These are phyloP conservation scores for Lontra canadensis DNA, from an alignment of 2,113 vertebrate species.

Conservation along the genomic window DNA sequence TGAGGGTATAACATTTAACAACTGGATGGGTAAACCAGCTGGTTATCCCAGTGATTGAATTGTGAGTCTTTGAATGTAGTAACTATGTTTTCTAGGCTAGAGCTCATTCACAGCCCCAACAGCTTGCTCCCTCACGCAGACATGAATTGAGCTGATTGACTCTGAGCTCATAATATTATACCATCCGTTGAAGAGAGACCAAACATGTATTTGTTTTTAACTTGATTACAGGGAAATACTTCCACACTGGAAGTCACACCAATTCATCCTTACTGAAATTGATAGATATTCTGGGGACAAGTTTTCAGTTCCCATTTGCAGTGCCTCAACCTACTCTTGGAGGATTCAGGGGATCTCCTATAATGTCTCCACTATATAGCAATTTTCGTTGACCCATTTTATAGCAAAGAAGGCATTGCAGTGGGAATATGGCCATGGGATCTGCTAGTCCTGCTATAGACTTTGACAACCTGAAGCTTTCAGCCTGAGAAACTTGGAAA, in stretches of 20 bases:
- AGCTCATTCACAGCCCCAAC: background rate
- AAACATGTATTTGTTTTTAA: background rate
- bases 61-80: background rate
- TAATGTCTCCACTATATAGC: background rate
- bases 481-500: background rate
- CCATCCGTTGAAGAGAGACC: background rate
- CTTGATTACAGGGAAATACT: background rate
- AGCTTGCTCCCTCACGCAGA: background rate
- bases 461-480: background rate
- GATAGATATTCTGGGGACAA: background rate
- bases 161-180: background rate
- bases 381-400: background rate
- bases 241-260: background rate
- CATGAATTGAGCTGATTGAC: background rate
- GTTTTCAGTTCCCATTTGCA: background rate
- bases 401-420: background rate
- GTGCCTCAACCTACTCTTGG: background rate
- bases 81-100: background rate
- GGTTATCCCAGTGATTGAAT: background rate
- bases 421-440: background rate
- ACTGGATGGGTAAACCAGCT: background rate
- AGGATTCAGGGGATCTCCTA: background rate
- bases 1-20: background rate
- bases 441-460: background rate
- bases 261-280: background rate